Percentiles rank a stretch among this genome's conserved stretches.
Conservation (phyloP, 2,797 vertebrate genomes). For the Cyprinodon diabolis region DNA sequence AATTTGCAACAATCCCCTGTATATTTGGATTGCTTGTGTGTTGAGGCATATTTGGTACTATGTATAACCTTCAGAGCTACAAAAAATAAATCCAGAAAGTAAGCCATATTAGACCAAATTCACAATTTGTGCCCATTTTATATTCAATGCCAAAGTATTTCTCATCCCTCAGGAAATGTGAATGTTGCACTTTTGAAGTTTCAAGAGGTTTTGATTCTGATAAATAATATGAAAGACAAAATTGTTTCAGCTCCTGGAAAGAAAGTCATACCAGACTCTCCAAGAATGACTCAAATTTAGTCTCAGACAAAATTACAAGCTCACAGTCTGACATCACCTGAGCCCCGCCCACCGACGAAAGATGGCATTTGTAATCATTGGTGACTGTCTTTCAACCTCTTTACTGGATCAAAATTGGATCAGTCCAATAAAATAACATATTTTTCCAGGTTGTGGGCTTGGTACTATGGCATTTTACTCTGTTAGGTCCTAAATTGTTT, state of each 20-base stretch:
- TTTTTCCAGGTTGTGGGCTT: no score
- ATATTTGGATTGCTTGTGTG: neutral
- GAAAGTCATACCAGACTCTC: neutral
- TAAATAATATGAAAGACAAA: neutral
- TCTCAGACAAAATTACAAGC: neutral
- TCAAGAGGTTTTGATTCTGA: neutral
- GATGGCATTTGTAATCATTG: neutral
- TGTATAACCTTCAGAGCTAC: neutral
- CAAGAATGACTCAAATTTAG: neutral
- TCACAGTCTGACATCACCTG: neutral
- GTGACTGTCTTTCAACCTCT: no score
- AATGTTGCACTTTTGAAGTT: neutral
- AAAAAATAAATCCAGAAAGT: neutral
- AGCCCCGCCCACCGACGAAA: neutral
- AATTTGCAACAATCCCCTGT: constrained; percentile 1
- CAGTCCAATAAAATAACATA: no score
- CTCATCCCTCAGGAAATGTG: no score
- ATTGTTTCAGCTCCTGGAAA: neutral
- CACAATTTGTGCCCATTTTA: neutral
- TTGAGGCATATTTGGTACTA: neutral
- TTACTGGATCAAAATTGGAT: no score
- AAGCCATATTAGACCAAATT: neutral
- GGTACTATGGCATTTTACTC: no score
- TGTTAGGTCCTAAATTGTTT: no score
- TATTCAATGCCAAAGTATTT: neutral